Base-by-base conservation (phyloP, 2,888 invertebrate species). In the Heliconius erato region DNA sequence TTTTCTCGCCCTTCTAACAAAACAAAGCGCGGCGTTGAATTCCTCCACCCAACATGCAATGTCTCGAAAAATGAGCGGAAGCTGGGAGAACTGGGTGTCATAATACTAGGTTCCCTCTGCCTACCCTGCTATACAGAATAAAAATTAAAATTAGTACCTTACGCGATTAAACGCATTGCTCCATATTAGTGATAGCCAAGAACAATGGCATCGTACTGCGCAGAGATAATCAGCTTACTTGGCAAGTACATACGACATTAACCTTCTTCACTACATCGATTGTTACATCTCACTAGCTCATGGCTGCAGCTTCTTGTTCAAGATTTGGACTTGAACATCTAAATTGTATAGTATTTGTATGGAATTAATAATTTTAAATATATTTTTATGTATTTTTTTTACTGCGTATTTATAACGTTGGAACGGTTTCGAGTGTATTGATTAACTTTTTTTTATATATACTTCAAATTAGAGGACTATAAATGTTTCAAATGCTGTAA, bases 191-290 rank as follows among this genome's bases (percentile, higher is more conserved):
- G 72, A 68, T 74, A 80, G 78, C 77, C 81, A 80, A 68, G 80
- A 79, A 80, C 74, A 81, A 83, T 83, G 19, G 72, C 26, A 77
- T 69, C 80, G 77, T 80, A 65, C 77, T 82, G 80, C 80, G 80
- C 82, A 72, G 80, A 82, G 82, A 71, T 79, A 80, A 77, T 82
- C 71, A 71, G 35, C 71, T 78, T 71, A 83, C 40, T 83, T 83
- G 80, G 80, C 83, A 80, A 80, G 80, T 80, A 74, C 74, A 71
- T 59, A 54, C 28, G 67, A 74, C 72, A 83, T 78, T 83, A 80
- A 78, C 80, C 80, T 74, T 79, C 71, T 79, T 74, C 23, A 35
- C 80, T 80, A 44, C 78, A 78, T 80, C 74, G 80, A 83, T 80
- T 83, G 65, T 69, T 81, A 69, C 44, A 76, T 68, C 40, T 82